Evolutionary conservation across 2,113 vertebrate genomes (phyloP).

Genomic region (Phoxinus phoxinus): DNA sequence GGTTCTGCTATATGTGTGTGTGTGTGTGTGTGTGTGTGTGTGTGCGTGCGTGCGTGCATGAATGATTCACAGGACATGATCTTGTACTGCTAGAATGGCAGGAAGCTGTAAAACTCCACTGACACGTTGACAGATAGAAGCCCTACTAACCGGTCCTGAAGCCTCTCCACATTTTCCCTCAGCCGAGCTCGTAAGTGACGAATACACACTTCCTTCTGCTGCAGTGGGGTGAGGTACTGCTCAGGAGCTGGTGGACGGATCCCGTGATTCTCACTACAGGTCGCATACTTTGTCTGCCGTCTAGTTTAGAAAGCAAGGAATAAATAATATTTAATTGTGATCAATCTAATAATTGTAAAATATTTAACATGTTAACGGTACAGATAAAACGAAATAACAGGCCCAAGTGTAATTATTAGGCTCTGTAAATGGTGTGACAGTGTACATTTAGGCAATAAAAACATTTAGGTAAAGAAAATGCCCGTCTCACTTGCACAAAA

Average conservation of each 20-base stretch:
- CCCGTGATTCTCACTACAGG: constrained; percentile 95
- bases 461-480: no score
- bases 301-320: constrained; percentile 66
- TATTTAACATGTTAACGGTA: not conserved
- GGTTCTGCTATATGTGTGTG: not conserved
- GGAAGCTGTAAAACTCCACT: not conserved
- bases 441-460: not conserved
- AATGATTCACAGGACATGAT: not conserved
- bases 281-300: constrained; percentile 86
- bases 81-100: not conserved
- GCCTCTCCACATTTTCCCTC: constrained; percentile 90
- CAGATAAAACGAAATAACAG: not conserved
- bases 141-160: constrained; percentile 88
- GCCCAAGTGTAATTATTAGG: not conserved
- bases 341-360: not conserved
- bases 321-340: not conserved
- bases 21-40: no score
- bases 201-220: constrained; percentile 99
- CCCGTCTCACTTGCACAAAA: not conserved
- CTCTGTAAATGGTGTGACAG: not conserved
- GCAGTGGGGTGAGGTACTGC: constrained; percentile 96
- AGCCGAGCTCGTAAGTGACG: constrained; percentile 90
- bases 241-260: constrained; percentile 91
- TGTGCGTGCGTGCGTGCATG: no score
- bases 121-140: not conserved